Evolutionary conservation across 2,113 vertebrate species (phyloP).

Genomic region (Podiceps cristatus): DNA sequence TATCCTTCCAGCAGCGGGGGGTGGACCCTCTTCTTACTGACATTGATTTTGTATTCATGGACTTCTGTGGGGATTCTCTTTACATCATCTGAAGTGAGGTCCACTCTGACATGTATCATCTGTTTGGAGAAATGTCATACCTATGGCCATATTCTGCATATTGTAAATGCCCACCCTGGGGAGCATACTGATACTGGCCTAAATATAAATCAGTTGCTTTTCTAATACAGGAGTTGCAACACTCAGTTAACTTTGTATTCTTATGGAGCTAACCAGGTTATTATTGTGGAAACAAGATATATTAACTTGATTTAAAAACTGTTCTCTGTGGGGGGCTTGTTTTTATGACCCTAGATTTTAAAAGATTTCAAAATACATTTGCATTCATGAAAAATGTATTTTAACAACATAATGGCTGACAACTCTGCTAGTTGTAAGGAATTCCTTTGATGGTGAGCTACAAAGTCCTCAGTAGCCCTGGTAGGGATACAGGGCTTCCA

Average conservation of each 20-base stretch:
- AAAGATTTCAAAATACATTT: conserved; percentile 35
- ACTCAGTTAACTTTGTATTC: background rate
- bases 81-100: background rate
- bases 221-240: background rate
- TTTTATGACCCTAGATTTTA: conserved; percentile 18
- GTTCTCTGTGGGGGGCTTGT: background rate
- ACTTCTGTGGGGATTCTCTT: background rate
- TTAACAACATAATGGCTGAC: conserved; percentile 29
- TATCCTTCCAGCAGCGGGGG: background rate
- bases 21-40: background rate
- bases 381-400: conserved; percentile 46
- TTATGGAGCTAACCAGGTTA: background rate
- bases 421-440: background rate
- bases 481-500: background rate
- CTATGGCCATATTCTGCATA: background rate
- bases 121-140: background rate
- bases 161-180: background rate
- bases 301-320: background rate
- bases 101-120: background rate
- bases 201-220: background rate
- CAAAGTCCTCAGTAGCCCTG: conserved; percentile 14
- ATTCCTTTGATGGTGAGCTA: conserved; percentile 49
- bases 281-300: background rate
- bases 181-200: background rate
- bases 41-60: background rate